Base-by-base conservation (phyloP, 2,113 vertebrate genomes). In the Rousettus leschenaultii region DNA sequence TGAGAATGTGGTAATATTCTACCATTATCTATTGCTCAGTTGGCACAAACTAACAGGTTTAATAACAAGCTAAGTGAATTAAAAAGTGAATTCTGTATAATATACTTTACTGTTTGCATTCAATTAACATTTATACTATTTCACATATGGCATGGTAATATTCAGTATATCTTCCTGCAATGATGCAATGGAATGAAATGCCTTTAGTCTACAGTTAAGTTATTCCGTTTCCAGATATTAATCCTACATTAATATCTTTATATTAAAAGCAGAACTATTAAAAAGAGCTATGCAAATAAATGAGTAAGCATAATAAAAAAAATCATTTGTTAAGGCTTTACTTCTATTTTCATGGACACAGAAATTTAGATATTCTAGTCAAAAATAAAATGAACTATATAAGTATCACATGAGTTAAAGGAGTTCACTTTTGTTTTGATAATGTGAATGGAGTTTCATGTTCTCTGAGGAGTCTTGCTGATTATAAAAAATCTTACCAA, bases 81-180 rank as follows among this genome's bases (percentile, higher is more conserved):
- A 63, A 82, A 87, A 88, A 65, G 65, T 91, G 28, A 35, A 45
- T 18, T 38, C 28, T 73, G 53, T 78, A 78, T 91, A 83, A 91
- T 71, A 83, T 59, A 33, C 14, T 87, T 80, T 66, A 63, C 33
- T 96, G 51, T 93, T 96, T 94, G 53, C 86, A 65, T 71, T 91
- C 84, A 87, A 78, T 94, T 95, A 94, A 51, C 45, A 73, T 21
- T 78, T 88, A 21, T 89, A 61, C 53, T 94, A 12, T 87, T 91
- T 94, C 94, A 71, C 70, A 86, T 86, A 77, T 86, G 45, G 33
- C 6, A 51, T 22, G 53, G 14, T 28, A 84, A 33, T 79, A 84
- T 78, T 93, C 65, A 86, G 35, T 30, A 38, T 78, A 38, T 43
- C 26, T 78, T 94, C 21, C 26, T 91, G 71, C 30, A 88, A 68